Conservation (phyloP, 2,888 invertebrate species). For the Ectemnius cavifrons region DNA sequence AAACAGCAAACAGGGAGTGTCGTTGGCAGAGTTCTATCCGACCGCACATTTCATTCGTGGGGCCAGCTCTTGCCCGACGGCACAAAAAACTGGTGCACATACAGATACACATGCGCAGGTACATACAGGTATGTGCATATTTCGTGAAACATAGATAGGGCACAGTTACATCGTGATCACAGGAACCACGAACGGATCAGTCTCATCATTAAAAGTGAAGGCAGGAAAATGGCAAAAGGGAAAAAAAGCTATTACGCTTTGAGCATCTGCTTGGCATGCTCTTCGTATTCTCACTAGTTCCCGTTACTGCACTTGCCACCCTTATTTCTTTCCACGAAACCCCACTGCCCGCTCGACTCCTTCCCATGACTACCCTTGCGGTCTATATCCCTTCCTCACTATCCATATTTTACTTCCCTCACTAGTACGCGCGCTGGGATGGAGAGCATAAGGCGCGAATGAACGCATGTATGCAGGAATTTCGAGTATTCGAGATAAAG, state of each 20-base stretch:
- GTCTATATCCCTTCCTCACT: conserved; percentile 14
- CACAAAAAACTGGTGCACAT: conserved; percentile 46
- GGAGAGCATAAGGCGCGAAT: too few species aligned
- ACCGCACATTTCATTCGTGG: conserved; percentile 45
- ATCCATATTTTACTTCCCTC: conserved; percentile 12
- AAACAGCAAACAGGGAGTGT: too few species aligned
- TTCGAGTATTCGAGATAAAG: too few species aligned
- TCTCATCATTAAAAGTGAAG: conserved; percentile 61
- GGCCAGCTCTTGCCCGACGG: conserved; percentile 39
- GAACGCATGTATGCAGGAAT: too few species aligned
- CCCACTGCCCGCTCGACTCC: background rate
- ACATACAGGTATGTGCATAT: background rate
- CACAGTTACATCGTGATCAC: conserved; percentile 47
- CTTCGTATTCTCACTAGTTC: conserved; percentile 44
- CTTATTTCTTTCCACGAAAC: conserved; percentile 31
- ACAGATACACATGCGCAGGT: background rate
- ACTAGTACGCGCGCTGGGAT: background rate
- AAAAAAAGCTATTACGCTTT: conserved; percentile 52
- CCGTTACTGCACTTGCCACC: conserved; percentile 32
- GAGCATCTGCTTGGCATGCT: conserved; percentile 65
- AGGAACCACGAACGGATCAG: conserved; percentile 40
- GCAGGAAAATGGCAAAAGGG: conserved; percentile 57
- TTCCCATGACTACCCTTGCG: conserved; percentile 8
- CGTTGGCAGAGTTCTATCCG: conserved; percentile 37
- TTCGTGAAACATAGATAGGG: conserved; percentile 19